These are phyloP conservation scores for Anthophora plumipes DNA, from an alignment of 2,888 invertebrate genomes.

Conservation along the genomic window DNA sequence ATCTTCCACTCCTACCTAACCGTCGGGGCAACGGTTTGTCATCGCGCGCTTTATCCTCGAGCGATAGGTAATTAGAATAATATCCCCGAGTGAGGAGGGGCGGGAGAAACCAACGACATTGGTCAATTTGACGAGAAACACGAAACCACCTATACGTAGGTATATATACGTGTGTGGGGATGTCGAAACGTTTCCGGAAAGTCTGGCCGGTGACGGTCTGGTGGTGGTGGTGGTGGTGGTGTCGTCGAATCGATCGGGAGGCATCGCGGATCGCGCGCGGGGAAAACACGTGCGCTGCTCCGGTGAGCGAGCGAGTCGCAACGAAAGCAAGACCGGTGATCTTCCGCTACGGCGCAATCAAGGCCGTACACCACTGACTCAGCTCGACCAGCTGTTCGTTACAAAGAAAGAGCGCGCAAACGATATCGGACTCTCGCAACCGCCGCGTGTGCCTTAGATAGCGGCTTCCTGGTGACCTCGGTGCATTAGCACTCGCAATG, in stretches of 20 bases:
- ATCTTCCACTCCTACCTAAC: not conserved
- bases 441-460: conserved; percentile 76
- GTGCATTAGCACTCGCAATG: conserved; percentile 70
- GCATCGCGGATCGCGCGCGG: not conserved
- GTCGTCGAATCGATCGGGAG: not conserved
- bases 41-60: conserved; percentile 11
- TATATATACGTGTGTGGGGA: no score
- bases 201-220: no score
- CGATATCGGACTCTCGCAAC: conserved; percentile 72
- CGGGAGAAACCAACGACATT: not conserved
- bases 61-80: conserved; percentile 24
- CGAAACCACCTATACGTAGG: no score
- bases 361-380: conserved; percentile 74
- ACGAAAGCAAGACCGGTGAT: conserved; percentile 65
- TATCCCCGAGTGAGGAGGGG: not conserved
- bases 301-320: conserved; percentile 24
- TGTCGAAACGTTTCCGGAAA: no score
- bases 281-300: conserved; percentile 35
- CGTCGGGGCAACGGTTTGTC: not conserved
- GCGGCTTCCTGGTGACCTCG: conserved; percentile 83
- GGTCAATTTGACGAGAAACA: no score
- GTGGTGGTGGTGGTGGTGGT: not conserved
- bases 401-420: conserved; percentile 67
- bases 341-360: conserved; percentile 73
- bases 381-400: conserved; percentile 78